phyloP scores from a whole-genome alignment of 2,888 invertebrate species.

The Oligia strigilis region DNA sequence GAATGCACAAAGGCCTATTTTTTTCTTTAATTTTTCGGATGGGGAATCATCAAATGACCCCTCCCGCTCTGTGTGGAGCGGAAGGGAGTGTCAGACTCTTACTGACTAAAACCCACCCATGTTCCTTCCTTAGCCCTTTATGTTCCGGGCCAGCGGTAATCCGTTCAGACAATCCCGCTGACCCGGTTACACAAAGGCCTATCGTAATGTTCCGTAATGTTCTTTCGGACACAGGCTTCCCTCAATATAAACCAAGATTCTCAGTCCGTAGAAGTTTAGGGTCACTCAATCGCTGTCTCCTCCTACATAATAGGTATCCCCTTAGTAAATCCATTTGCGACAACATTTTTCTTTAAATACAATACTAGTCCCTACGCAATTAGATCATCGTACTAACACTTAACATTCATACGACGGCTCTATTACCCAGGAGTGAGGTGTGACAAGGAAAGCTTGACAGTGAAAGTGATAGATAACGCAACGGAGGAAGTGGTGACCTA shows the following conservation, averaged over 20 bases:
- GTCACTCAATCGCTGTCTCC: neutral
- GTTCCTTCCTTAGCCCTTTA: too few species aligned
- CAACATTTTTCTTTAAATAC: neutral
- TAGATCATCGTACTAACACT: conserved; percentile 42
- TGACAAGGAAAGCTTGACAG: conserved; percentile 72
- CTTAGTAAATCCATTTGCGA: neutral
- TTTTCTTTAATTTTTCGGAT: too few species aligned
- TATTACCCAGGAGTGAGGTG: conserved; percentile 48
- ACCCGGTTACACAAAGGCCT: neutral
- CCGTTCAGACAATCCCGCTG: too few species aligned
- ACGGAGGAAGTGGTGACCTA: conserved; percentile 75
- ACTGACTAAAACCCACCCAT: too few species aligned
- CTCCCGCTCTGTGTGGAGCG: too few species aligned
- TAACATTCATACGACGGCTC: conserved; percentile 52
- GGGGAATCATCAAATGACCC: too few species aligned
- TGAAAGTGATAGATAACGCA: conserved; percentile 76
- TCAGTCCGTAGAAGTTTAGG: neutral
- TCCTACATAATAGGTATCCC: neutral
- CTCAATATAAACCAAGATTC: neutral
- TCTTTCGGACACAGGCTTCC: neutral
- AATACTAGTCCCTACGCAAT: conserved; percentile 28
- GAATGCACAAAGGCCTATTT: neutral
- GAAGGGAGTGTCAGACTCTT: too few species aligned
- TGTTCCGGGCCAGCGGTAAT: too few species aligned
- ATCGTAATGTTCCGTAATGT: neutral